These are phyloP conservation scores for Strigamia maritima DNA, from an alignment of 2,888 invertebrate genomes.

Conservation along the genomic window DNA sequence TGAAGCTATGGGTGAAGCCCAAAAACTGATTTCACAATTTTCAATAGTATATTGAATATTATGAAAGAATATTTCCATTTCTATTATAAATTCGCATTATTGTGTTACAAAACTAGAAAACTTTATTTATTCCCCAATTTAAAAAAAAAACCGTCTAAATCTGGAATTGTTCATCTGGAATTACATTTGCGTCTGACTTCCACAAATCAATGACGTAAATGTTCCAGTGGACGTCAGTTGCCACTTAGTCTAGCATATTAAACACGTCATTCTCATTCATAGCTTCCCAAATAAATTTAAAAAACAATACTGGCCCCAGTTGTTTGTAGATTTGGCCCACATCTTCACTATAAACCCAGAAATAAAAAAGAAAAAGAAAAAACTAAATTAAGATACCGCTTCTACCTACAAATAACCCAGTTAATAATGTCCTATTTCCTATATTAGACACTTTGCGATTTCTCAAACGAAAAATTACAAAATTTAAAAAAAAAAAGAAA, in stretches of 20 bases:
- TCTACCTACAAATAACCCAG: no score
- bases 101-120: no score
- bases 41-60: no score
- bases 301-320: not conserved
- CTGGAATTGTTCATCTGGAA: not conserved
- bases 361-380: not conserved
- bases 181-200: not conserved
- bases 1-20: no score
- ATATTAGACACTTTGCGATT: no score
- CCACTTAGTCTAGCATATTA: not conserved
- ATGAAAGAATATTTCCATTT: no score
- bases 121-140: no score
- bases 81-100: no score
- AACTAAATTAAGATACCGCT: not conserved
- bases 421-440: no score
- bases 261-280: slow-evolving; percentile 15
- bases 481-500: no score
- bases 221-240: not conserved
- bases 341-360: not conserved
- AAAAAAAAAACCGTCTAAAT: not conserved
- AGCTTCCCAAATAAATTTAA: not conserved
- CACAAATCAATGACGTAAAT: slow-evolving; percentile 11
- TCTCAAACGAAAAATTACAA: no score
- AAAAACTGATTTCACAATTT: no score
- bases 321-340: not conserved